Evolutionary conservation across 2,888 invertebrate species (phyloP), one percentile per base, ranked within the genome.

Genomic region (Diabrotica balteata): DNA sequence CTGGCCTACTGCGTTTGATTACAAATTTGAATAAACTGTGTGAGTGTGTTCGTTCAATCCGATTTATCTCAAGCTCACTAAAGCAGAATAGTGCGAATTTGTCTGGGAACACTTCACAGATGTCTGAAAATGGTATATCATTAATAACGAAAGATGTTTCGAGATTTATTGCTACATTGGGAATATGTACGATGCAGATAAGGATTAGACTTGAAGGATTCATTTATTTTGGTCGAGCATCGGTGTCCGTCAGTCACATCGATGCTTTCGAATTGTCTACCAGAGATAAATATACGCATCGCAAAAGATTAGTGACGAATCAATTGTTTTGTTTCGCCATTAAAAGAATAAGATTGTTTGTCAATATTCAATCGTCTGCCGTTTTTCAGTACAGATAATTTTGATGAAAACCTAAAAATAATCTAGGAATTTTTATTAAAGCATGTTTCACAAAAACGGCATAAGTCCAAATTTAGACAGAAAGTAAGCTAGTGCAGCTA

Each of bases 11-110:
- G 55, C 61, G 57, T 62, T 45, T 65, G 65, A 65, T 68, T 57
- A 68, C 55, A 68, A 65, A 65, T 68, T 68, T 65, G 52, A 65
- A 65, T 68, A 55, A 68, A 60, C 53, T 59, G 49, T 55, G 47
- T 44, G 59, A 46, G 32, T 52, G 11, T 17, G 49, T 42, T 9
- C 22, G 7, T 51, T 32, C 44, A 65, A 52, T 65, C 59, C 44
- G 54, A 60, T 61, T 51, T 67, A 63, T 59, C 11, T 54, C 51
- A 51, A 46, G 51, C 45, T 64, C 53, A 45, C 52, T 43, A 46
- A 45, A 32, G 52, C 59, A 59, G 52, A 59, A 64, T 45, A 43
- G 66, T 55, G 55, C 45, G 58, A 60, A 66, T 60, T 65, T 60
- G 46, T 66, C 52, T 60, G 55, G 60, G 59, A 46, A 43, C 47